Base-by-base conservation (phyloP, 2,113 vertebrate species). In the Aldabrachelys gigantea region DNA sequence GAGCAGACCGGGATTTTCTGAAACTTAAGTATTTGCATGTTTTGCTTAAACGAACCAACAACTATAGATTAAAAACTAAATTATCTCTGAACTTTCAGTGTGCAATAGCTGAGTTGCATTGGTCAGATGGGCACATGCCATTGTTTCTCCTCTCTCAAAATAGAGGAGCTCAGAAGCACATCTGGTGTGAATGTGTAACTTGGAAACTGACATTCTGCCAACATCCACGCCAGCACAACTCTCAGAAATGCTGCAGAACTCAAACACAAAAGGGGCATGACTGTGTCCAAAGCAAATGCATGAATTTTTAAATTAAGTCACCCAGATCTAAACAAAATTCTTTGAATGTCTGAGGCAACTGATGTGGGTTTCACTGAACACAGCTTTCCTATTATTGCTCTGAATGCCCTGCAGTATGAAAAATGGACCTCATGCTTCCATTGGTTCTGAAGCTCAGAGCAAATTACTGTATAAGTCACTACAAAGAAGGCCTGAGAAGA, bases 281-380 rank as follows among this genome's bases (percentile, higher is more conserved):
- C 76, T 82, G 62, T 62, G 81, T 38, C 53, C 82, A 91, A 53
- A 91, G 29, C 19, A 10, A 49, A 49, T 49, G 47, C 47, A 10
- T 49, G 47, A 49, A 49, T 49, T 49, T 49, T 49, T 49, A 49
- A 49, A 49, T 49, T 49, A 49, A 49, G 91, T 95, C 31, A 80
- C 53, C 83, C 83, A 91, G 78, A 84, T 21, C 92, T 85, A 94
- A 95, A 89, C 44, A 93, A 91, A 87, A 92, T 88, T 96, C 85
- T 92, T 93, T 31, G 6, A 72, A 95, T 89, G 19, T 72, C 84
- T 95, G 81, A 83, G 94, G 83, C 14, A 27, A 86, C 62, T 53
- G 88, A 86, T 19, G 57, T 69, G 93, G 79, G 85, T 83, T 95
- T 95, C 57, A 57, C 78, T 29, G 89, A 90, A 93, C 44, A 92